These are phyloP conservation scores for Carcharodon carcharias DNA, from an alignment of 2,797 vertebrate species.

Conservation along the genomic window DNA sequence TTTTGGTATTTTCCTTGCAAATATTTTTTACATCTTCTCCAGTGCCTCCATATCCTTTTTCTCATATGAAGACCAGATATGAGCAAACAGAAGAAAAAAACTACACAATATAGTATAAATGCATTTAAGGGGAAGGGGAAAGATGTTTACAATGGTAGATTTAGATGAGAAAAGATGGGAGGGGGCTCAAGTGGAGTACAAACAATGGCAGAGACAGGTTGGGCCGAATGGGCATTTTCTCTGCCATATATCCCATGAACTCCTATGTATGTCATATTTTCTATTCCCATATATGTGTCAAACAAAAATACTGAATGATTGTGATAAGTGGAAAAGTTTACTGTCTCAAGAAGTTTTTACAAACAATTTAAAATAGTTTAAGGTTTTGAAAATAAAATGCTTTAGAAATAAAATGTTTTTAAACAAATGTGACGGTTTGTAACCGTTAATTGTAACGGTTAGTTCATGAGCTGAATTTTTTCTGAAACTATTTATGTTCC, in stretches of 20 bases:
- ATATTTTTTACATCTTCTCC: too few species aligned
- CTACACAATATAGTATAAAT: background rate
- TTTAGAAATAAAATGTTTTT: background rate
- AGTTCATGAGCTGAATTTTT: background rate
- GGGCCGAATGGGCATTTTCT: too few species aligned
- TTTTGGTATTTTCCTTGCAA: too few species aligned
- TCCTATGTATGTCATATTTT: slow-evolving; percentile 23
- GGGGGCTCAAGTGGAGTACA: too few species aligned
- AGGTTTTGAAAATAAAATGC: background rate
- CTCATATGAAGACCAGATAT: slow-evolving; percentile 37
- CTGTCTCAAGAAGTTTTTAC: background rate
- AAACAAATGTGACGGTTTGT: background rate
- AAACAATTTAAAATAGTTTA: background rate
- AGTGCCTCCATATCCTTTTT: background rate
- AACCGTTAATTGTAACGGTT: background rate
- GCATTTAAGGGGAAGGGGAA: too few species aligned
- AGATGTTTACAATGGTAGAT: too few species aligned
- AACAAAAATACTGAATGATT: slow-evolving; percentile 44
- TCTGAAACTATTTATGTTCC: background rate
- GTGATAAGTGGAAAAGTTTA: slow-evolving; percentile 43
- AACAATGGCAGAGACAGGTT: too few species aligned
- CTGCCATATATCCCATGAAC: too few species aligned
- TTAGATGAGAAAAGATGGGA: too few species aligned
- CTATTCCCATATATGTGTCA: slow-evolving; percentile 33
- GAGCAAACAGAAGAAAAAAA: slow-evolving; percentile 36